Evolutionary conservation across 2,888 invertebrate genomes (phyloP).

Genomic region (Tortrix viridana): DNA sequence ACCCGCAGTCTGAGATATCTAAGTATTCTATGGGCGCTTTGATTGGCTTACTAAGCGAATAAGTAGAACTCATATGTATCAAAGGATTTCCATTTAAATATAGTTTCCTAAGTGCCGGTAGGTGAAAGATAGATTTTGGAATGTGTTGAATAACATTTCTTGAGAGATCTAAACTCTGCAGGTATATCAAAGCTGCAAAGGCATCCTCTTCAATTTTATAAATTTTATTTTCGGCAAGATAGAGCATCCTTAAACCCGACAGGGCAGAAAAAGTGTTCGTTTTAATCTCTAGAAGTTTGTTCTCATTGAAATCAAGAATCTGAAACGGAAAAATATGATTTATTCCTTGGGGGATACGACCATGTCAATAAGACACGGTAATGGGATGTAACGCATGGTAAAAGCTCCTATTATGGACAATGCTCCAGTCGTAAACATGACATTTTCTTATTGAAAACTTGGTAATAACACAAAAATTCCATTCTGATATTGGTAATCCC

Average conservation of each 20-base stretch:
- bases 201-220: slow-evolving; percentile 81
- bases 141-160: slow-evolving; percentile 80
- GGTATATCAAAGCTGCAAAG: slow-evolving; percentile 72
- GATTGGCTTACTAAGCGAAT: slow-evolving; percentile 79
- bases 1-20: slow-evolving; percentile 85
- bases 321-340: slow-evolving; percentile 55
- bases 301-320: slow-evolving; percentile 84
- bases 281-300: slow-evolving; percentile 80
- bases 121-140: slow-evolving; percentile 78
- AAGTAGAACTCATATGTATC: slow-evolving; percentile 63
- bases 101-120: slow-evolving; percentile 85
- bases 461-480: no score
- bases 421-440: no score
- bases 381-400: no score
- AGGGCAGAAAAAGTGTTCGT: slow-evolving; percentile 78
- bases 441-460: no score
- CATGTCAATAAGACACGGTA: background rate
- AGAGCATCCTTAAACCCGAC: slow-evolving; percentile 80
- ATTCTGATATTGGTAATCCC: no score
- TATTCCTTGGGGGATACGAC: background rate
- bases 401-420: no score
- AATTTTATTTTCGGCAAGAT: slow-evolving; percentile 85
- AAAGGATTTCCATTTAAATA: slow-evolving; percentile 83
- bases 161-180: slow-evolving; percentile 83
- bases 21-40: slow-evolving; percentile 83